Conservation (phyloP, 2,797 vertebrate species). For the Acrocephalus scirpaceus region DNA sequence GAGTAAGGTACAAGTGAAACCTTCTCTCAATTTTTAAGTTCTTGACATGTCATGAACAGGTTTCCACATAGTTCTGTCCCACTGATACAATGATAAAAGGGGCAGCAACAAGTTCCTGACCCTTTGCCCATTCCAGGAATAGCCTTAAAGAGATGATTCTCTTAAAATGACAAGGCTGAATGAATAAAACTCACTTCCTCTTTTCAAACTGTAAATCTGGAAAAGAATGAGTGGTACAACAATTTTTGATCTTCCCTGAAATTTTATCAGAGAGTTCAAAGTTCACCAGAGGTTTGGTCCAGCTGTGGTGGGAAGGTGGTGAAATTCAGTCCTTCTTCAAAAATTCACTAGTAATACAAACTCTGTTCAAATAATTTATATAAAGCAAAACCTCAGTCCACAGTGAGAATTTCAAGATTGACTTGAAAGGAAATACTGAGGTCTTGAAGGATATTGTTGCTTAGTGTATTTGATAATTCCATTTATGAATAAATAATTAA, state of each 20-base stretch:
- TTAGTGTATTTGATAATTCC: not conserved
- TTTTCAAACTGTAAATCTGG: not conserved
- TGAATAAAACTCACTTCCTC: not conserved
- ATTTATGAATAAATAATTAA: constrained; percentile 9
- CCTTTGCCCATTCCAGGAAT: not conserved
- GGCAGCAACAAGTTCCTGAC: not conserved
- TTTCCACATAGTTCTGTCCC: not conserved
- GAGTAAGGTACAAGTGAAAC: not conserved
- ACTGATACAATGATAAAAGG: not conserved
- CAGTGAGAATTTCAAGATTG: not conserved
- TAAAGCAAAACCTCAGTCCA: not conserved
- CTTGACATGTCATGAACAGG: not conserved
- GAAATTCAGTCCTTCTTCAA: not conserved
- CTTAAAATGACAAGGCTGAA: not conserved
- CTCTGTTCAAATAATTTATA: not conserved
- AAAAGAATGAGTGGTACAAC: not conserved
- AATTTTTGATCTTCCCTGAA: not conserved
- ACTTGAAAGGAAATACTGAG: not conserved
- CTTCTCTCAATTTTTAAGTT: not conserved
- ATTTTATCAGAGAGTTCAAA: too few relatives aligned
- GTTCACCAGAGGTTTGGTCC: not conserved
- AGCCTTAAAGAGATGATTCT: not conserved
- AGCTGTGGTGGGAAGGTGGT: not conserved
- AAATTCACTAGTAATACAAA: not conserved
- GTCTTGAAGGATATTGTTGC: not conserved